These are phyloP conservation scores for Athene noctua DNA, from an alignment of 2,113 vertebrate species.

Conservation along the genomic window DNA sequence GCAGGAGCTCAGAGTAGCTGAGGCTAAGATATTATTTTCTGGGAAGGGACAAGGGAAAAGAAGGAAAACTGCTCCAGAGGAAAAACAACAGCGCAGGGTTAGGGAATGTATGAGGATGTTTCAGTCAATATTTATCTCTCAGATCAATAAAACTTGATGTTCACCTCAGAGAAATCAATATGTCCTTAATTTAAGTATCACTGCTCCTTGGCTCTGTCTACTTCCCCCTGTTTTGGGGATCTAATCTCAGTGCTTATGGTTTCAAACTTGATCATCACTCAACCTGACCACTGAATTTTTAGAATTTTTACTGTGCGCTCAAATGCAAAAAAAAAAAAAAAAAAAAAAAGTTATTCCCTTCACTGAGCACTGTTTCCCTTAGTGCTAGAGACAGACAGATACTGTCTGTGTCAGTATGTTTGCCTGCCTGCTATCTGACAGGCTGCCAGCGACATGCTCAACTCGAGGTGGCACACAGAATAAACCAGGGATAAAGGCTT, in stretches of 20 bases:
- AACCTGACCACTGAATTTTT: background rate
- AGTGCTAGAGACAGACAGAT: background rate
- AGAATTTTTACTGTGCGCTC: background rate
- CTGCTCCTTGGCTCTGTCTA: background rate
- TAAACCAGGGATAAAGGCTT: background rate
- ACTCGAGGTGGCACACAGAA: fast-evolving
- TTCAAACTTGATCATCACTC: background rate
- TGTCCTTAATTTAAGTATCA: background rate
- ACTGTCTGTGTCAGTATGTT: background rate
- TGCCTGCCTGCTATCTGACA: too few species aligned
- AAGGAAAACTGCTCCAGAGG: background rate
- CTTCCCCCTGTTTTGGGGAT: background rate
- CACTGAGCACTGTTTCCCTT: background rate
- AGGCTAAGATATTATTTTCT: background rate
- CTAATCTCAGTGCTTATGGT: background rate
- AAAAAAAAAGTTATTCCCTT: background rate
- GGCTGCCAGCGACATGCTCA: background rate
- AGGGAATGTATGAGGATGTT: background rate
- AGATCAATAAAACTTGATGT: slow-evolving; percentile 8
- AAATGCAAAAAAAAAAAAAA: background rate
- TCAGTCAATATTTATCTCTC: slow-evolving; percentile 9
- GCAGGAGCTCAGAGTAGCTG: background rate
- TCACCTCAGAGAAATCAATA: slow-evolving; percentile 3
- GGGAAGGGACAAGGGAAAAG: background rate
- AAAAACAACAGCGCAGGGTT: background rate